Base-by-base conservation (phyloP, 2,797 vertebrate species). In the Zenarchopterus dispar region DNA sequence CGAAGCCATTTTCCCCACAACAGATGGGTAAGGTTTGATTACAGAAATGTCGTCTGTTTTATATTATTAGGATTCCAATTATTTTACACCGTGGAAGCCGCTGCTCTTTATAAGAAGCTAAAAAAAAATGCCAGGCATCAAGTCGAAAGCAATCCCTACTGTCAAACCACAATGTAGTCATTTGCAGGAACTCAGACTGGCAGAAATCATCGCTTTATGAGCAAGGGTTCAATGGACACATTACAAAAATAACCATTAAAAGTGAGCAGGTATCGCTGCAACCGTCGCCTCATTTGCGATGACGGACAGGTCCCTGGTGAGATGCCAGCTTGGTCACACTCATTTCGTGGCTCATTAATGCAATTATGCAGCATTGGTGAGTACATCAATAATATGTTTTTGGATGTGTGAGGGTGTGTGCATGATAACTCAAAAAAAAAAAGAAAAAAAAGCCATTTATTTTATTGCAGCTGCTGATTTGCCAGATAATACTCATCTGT, bases 271-370 rank as follows among this genome's bases (percentile, higher is more conserved):
- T 73, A 73, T 63, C 63, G 62, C 16, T 69, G 65, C 54, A 75
- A 62, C 49, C 63, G 62, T 78, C 62, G 67, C 43, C 64, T 78
- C 59, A 78, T 84, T 78, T 81, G 68, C 70, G 73, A 73, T 88
- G 70, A 78, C 73, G 70, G 80, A 79, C 63, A 68, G 75, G 62
- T 82, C 76, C 75, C 80, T 78, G 68, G 67, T 81, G 80, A 73
- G 69, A 80, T 47, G 70, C 78, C 80, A 74, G 62, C 73, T 79
- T 1, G 5, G 68, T 84, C 85, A 65, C 66, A 80, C 72, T 84
- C 70, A 78, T 84, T 88, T 87, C 67, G 81, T 65, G 78, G 64
- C 77, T 86, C 71, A 82, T 90, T 87, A 83, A 77, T 75, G 69
- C 59, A 82, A 74, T 85, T 75, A 81, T 63, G 73, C 61, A 78